Percentiles rank a stretch among this genome's conserved stretches.
These are phyloP conservation scores for Microcebus lehilahytsara DNA, from an alignment of 2,113 vertebrate species.

Conservation along the genomic window DNA sequence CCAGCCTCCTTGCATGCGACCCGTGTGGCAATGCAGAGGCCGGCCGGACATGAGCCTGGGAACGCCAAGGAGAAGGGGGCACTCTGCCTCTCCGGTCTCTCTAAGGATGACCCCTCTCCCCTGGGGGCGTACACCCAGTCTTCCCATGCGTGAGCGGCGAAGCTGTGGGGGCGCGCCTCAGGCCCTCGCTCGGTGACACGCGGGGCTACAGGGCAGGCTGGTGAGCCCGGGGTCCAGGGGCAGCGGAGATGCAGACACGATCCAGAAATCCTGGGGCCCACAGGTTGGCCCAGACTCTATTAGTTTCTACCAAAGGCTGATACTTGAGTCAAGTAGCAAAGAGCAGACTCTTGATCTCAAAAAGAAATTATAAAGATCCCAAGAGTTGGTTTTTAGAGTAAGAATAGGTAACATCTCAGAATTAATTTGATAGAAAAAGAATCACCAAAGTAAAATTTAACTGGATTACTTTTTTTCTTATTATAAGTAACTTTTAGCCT, in stretches of 20 bases:
- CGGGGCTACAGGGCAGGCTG: neutral
- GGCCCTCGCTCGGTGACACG: neutral
- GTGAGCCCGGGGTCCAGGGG: neutral
- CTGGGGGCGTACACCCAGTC: neutral
- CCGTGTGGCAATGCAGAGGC: no score
- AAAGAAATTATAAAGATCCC: neutral
- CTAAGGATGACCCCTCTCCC: neutral
- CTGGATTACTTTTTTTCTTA: neutral
- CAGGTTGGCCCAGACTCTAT: neutral
- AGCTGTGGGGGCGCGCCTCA: neutral
- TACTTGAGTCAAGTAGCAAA: neutral
- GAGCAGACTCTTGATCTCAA: neutral
- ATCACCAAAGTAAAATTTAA: neutral
- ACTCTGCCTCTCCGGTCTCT: neutral
- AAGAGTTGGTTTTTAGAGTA: neutral
- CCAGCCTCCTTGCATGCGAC: neutral
- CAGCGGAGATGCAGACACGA: neutral
- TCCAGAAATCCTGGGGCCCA: neutral
- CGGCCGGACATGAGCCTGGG: no score
- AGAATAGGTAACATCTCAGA: neutral
- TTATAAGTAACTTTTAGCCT: neutral
- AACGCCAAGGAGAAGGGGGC: neutral
- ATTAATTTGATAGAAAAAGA: neutral
- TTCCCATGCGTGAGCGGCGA: rapidly evolving
- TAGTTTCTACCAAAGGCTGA: neutral